Evolutionary conservation across 2,888 invertebrate species (phyloP), one percentile per base, ranked within the genome.

Genomic region (Cepaea hortensis): DNA sequence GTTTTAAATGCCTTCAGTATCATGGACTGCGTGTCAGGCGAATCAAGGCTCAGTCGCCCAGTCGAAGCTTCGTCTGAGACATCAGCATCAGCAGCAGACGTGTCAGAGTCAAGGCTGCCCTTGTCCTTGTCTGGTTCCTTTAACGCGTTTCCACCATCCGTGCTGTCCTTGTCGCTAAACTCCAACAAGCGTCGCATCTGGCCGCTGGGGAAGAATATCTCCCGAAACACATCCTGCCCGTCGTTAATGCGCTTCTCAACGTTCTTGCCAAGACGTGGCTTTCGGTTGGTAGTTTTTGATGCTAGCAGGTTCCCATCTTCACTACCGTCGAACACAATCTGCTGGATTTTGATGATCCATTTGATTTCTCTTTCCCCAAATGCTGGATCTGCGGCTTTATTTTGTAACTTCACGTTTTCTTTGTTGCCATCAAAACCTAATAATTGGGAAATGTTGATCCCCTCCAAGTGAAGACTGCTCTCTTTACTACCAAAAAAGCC

Each of bases 291-390:
- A 15, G 68, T 15, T n/a, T 68, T 68, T n/a, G 13, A 18, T 68
- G 68, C 50, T 6, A 3, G 15, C 50, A 20, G 18, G 4, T 50
- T 9, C 20, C 9, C 23, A 9, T 6, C 61, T 23, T n/a, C 55
- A 46, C 1, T 55, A 61, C 11, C n/a, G 11, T 11, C n/a, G 46
- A 55, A 20, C n/a, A 77, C 77, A 77, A 61, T 13, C 55, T 77
- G 77, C 23, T 77, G 50, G 20, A 77, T 77, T 13, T 20, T 77
- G 15, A 77, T 77, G 18, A 77, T 61, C 77, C 77, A 77, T n/a
- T 61, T 55, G 3, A 77, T 61, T 61, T 77, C 77, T 23, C 55
- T 77, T 13, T 61, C 7, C 3, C 61, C 55, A 9, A 7, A 3
- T 6, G 9, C 77, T 20, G 77, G 77, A 7, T 55, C 6, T 46